phyloP scores from a whole-genome alignment of 2,113 vertebrate genomes.

The Nanorana parkeri region DNA sequence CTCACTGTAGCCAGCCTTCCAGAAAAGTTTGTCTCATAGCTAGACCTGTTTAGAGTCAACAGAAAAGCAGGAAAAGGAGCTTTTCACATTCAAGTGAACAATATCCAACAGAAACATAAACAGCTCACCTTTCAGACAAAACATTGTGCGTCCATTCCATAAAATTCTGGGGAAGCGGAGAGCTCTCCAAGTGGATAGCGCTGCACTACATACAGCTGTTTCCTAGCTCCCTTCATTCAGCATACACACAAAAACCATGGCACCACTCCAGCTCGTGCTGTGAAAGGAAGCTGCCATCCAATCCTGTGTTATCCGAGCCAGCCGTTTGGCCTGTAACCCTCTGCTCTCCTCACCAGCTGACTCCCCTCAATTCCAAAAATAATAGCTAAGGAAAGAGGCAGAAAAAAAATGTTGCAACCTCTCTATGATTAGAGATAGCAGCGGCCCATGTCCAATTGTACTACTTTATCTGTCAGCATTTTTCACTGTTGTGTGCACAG shows the following conservation, averaged over 20 bases:
- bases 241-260: constrained; percentile 51
- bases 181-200: not conserved
- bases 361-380: constrained; percentile 54
- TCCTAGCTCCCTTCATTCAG: constrained; percentile 60
- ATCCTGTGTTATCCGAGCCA: constrained; percentile 64
- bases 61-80: constrained; percentile 23
- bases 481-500: constrained; percentile 57
- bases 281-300: constrained; percentile 69
- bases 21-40: constrained; percentile 12
- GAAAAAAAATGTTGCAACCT: not conserved
- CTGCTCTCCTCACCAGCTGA: constrained; percentile 32
- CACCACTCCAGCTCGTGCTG: constrained; percentile 64
- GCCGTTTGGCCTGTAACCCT: constrained; percentile 59
- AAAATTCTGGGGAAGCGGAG: constrained; percentile 43
- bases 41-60: constrained; percentile 2
- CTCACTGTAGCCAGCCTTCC: constrained; percentile 6
- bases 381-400: constrained; percentile 11
- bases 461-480: constrained; percentile 60
- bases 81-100: not conserved
- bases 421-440: not conserved
- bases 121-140: constrained; percentile 82
- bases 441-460: constrained; percentile 44
- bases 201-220: constrained; percentile 63
- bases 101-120: constrained; percentile 7
- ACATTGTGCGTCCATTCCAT: constrained; percentile 69